Base-by-base conservation (phyloP, 2,113 vertebrate species). In the Oryzias melastigma region DNA sequence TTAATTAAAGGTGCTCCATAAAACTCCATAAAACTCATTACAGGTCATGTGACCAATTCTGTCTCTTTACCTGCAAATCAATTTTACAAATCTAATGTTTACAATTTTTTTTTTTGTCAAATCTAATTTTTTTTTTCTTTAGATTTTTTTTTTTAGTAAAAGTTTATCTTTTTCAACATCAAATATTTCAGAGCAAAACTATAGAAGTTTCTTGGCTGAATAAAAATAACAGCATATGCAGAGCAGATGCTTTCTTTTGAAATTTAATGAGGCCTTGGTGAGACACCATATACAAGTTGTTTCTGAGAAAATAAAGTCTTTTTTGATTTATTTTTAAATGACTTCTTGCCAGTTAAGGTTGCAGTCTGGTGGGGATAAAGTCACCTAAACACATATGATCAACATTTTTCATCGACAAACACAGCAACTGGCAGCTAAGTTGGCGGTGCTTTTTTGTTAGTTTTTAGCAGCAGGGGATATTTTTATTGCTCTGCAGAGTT, bases 391-490 rank as follows among this genome's bases (percentile, higher is more conserved):
- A 68, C 66, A 46, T 53, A 53, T 59, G 49, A 67, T 35, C 46
- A 55, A 35, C 44, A 54, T 15, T 52, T 56, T 57, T 45, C 43
- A 48, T 27, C 48, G 7, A 14, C 56, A 52, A 35, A 51, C 50
- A 61, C 46, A 54, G 56, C 42, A 19, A 19, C 35, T 35, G 10
- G 35, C 29, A 35, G 7, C 29, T 10, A 8, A 35, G 29, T 35
- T 8, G 8, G 29, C 8, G 3, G 35, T 35, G 10, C 35, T 35
- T 10, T 35, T 35, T 35, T 35, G 35, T 35, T 35, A 8, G 8
- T 35, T 35, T 68, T 46, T 54, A 48, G 63, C 70, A 68, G 43
- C 60, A 65, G 62, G 49, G n/a, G 62, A 54, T 68, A n/a, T 16
- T 74, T 62, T 46, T 27, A 10, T 12, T 2, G 57, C 25, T 58